phyloP scores from a whole-genome alignment of 2,113 vertebrate genomes.

The Seriola dumerili region DNA sequence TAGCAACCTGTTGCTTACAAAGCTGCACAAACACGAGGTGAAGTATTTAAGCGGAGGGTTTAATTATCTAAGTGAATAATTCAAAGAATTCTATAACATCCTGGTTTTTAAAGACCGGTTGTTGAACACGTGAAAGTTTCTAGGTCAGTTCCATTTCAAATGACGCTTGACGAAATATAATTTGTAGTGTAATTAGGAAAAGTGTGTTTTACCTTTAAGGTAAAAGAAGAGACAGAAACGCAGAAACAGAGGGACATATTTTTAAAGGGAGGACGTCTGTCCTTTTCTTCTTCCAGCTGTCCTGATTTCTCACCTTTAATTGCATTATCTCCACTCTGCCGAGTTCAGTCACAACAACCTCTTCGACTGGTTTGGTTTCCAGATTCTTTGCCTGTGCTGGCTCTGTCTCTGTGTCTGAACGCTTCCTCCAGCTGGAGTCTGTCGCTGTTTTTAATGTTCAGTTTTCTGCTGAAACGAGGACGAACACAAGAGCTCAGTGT shows the following conservation, averaged over 20 bases:
- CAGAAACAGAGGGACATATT: not conserved
- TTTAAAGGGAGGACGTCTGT: not conserved
- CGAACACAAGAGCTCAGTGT: not conserved
- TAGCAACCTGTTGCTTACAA: not conserved
- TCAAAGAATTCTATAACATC: not conserved
- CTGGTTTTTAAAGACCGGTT: not conserved
- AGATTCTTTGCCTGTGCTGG: constrained; percentile 7
- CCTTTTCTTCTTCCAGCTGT: not conserved
- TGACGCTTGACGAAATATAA: not conserved
- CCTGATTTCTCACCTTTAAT: not conserved
- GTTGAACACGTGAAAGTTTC: not conserved
- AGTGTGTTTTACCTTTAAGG: not conserved
- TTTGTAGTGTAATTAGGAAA: not conserved
- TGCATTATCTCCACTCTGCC: constrained; percentile 30
- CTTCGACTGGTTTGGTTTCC: constrained; percentile 46
- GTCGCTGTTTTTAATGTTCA: not conserved
- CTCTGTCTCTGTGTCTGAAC: not conserved
- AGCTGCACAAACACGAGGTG: too few species aligned
- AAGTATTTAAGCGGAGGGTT: too few species aligned
- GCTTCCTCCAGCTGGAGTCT: not conserved
- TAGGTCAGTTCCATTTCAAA: not conserved
- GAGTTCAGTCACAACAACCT: constrained; percentile 29
- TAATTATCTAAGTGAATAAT: too few species aligned
- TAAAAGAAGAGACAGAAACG: not conserved
- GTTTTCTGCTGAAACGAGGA: not conserved